Base-by-base conservation (phyloP, 2,797 vertebrate genomes). In the Tapirus indicus region DNA sequence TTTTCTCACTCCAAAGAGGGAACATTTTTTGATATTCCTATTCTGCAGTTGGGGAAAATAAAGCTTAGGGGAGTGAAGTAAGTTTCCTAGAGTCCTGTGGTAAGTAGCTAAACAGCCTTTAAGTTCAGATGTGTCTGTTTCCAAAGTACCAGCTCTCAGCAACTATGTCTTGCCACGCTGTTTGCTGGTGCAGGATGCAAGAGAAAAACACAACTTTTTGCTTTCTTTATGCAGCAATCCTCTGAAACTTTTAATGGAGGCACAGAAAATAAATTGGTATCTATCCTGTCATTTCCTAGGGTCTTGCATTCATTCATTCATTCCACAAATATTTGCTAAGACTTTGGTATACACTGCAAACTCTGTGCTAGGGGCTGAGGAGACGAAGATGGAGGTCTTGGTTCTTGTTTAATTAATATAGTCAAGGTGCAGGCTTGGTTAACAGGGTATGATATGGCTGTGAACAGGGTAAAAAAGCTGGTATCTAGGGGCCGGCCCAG, bases 241-340 rank as follows among this genome's bases (percentile, higher is more conserved):
- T 93, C 75, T 27, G 80, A 80, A 94, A 95, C 84, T 29, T 90
- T 78, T 78, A 62, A 83, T n/a, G 58, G 60, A 72, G 29, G 25
- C 13, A n/a, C 71, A 54, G 78, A 75, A 95, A 82, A 62, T 64
- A 86, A 69, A 92, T 18, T 23, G 66, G 21, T 64, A 54, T 72
- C 66, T 74, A n/a, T 32, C n/a, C 47, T 52, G 54, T 56, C 62
- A 83, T 80, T 90, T 97, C 64, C 54, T 35, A 78, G 83, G 29
- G 27, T 68, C 68, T 62, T 38, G 23, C 38, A 27, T 25, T 23
- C 41, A 62, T 69, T 25, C 71, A 62, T 72, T 80, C 38, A 21
- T 74, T 88, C 56, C 8, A 23, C 41, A 41, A 68, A 82, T 69
- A 38, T 84, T 83, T 64, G 78, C 58, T 74, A 68, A 66, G 62